Evolutionary conservation across 2,888 invertebrate genomes (phyloP), one percentile per base, ranked within the genome.

Genomic region (Ormyrus pomaceus): DNA sequence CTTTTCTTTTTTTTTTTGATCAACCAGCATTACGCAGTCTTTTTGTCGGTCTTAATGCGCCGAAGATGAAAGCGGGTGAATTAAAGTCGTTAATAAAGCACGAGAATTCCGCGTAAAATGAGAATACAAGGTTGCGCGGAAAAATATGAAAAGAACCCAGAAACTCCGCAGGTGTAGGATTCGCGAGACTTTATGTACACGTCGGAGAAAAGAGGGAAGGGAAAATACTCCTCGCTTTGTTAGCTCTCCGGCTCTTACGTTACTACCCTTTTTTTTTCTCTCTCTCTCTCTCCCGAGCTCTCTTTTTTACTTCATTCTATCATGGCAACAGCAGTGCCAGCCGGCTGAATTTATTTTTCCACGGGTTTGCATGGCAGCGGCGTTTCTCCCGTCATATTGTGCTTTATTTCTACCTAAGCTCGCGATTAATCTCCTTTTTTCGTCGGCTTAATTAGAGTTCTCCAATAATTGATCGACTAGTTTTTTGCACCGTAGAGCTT

Each of bases 341-440:
- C 13, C 45, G 69, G 51, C 50, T 51, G 61, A 72, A 72, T 62
- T 72, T 51, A 72, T 72, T 62, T 4, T 34, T 61, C 45, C 45
- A 72, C 19, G 61, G 61, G 71, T 7, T 34, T 50, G 59, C 50
- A 59, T 4, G 34, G 34, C 34, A 34, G 34, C 34, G 0, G 34
- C 34, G 4, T 34, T 34, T 34, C 34, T 34, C 2, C 34, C 34
- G 34, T 34, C 34, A 34, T 34, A 34, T 34, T 4, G 3, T 34
- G 34, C 34, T 34, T 34, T 34, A 34, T 34, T 34, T 34, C 34
- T 34, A 2, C 3, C 34, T 34, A 0, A 34, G 34, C 34, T 34
- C 34, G 34, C 34, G 34, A 34, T 34, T 34, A 34, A 34, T 34
- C 34, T 34, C 34, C 34, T 2, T 34, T 34, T 34, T 2, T 34